Evolutionary conservation across 1,140 invertebrate genomes (phyloP), one percentile per base, ranked within the genome.

Genomic region (Rhopalosiphum padi): DNA sequence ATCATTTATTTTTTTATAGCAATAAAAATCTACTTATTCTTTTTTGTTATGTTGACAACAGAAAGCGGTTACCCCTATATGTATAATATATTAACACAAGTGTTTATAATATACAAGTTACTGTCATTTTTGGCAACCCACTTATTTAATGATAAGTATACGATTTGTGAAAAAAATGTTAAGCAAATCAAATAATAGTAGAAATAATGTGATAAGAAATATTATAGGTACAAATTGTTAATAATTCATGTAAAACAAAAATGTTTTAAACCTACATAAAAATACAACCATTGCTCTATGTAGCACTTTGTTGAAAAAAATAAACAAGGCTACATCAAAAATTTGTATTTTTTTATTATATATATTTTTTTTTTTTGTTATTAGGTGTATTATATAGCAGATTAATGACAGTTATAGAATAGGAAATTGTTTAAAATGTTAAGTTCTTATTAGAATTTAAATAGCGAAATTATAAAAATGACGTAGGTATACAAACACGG

Each of bases 61-160:
- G 23, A 41, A 85, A 85, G 11, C 8, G 23, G 37, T 85, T 46
- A 46, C 46, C 46, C 9, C 82, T 83, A 83, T 23, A 37, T 37
- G 35, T 37, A 23, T 41, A 37, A 83, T 83, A 9, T 83, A 25
- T 83, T 41, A 83, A 25, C 23, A 83, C 22, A 30, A 68, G 25
- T 60, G 60, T 68, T n/a, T 18, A 77, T n/a, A 77, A 77, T 18
- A 35, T 77, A n/a, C 1, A 77, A n/a, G 60, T 77, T 85, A 41
- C 3, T 85, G 83, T 85, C 83, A 85, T 85, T 85, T 85, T 85
- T 41, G 23, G 35, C 83, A 85, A 85, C 83, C 41, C 41, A 85
- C 83, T 85, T 85, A 41, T 41, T 41, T 25, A 85, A 85, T 9
- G 60, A n/a, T 35, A 18, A 51, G 48, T 51, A 15, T 41, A 25